Conservation (phyloP, 2,888 invertebrate species). For the Tenthredo mesomela region DNA sequence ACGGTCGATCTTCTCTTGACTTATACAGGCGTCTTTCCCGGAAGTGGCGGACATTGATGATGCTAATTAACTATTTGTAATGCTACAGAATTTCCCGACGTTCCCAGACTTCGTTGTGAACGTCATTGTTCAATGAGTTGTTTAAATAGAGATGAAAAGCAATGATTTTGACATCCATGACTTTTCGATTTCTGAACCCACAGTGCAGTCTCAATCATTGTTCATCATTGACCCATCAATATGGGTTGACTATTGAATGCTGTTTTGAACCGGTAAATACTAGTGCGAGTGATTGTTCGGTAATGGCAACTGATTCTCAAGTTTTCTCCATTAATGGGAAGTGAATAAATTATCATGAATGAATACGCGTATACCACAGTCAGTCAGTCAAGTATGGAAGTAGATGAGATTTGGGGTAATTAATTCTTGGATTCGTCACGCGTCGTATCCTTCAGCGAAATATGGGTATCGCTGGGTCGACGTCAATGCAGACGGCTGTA, state of each 20-base stretch:
- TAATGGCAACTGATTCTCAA: too few relatives aligned
- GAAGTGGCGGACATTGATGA: too few relatives aligned
- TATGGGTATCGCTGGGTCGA: background rate
- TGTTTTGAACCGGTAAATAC: background rate
- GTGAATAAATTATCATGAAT: background rate
- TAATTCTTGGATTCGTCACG: constrained; percentile 36
- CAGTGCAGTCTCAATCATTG: background rate
- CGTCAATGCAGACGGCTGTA: constrained; percentile 16
- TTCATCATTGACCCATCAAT: too few relatives aligned
- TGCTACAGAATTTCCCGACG: background rate
- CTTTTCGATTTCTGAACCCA: background rate
- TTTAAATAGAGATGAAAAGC: background rate
- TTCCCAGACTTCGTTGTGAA: background rate
- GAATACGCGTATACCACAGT: background rate
- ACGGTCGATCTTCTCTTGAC: too few relatives aligned
- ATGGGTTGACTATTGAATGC: too few relatives aligned
- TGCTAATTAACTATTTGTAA: too few relatives aligned
- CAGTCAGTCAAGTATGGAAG: background rate
- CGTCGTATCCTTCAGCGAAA: constrained; percentile 24
- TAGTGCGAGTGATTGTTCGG: background rate
- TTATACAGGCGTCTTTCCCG: too few relatives aligned
- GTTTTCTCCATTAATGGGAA: background rate
- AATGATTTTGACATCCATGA: background rate
- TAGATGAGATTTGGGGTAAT: constrained; percentile 9
- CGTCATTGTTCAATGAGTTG: background rate